These are phyloP conservation scores for Nysson spinosus DNA, from an alignment of 2,888 invertebrate genomes.

Conservation along the genomic window DNA sequence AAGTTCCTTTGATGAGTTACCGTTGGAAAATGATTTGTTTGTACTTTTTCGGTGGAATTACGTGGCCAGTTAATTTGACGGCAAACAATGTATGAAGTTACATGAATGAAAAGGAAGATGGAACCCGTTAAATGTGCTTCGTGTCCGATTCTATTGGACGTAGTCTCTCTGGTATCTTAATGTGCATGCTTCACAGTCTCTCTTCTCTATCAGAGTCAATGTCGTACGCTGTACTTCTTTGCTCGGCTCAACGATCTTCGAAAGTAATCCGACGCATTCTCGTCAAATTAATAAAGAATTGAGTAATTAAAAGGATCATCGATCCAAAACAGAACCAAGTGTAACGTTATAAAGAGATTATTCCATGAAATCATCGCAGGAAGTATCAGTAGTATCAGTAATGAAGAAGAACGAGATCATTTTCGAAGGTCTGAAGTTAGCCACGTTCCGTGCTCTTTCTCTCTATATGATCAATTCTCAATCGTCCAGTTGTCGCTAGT, in stretches of 20 bases:
- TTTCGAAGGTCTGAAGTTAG: constrained; percentile 65
- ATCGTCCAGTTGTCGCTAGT: constrained; percentile 61
- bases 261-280: constrained; percentile 67
- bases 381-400: no score
- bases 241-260: constrained; percentile 58
- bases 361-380: no score
- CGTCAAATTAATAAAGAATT: no score
- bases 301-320: no score
- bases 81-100: no score
- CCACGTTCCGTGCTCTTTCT: constrained; percentile 64
- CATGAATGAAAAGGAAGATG: not conserved
- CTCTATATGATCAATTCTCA: constrained; percentile 64
- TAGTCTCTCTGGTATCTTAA: constrained; percentile 61
- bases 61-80: no score
- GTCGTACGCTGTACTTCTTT: constrained; percentile 40
- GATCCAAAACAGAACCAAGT: no score
- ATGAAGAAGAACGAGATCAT: constrained; percentile 58
- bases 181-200: constrained; percentile 63
- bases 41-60: no score
- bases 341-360: no score
- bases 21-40: no score
- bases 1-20: no score
- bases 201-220: constrained; percentile 67
- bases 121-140: constrained; percentile 10
- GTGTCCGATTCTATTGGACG: constrained; percentile 22